Base-by-base conservation (phyloP, 2,888 invertebrate genomes). In the Epinotia brunnichana region DNA sequence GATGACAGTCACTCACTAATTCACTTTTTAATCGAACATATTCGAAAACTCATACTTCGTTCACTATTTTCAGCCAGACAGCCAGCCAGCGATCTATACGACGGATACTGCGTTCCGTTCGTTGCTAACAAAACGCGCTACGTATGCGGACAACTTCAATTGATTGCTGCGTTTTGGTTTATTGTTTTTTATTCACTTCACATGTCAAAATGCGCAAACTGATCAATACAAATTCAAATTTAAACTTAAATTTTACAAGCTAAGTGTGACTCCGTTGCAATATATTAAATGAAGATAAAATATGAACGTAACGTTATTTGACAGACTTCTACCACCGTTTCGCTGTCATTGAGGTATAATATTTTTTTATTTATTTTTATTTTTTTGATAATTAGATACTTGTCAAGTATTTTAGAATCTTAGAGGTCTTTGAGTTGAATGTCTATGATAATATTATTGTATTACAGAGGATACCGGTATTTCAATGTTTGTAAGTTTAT, bases 1-100 rank as follows among this genome's bases (percentile, higher is more conserved):
- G 89, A 90, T 92, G 91, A 92, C 92, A 92, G 89, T 90, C 90
- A 91, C 90, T 89, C 90, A 91, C 91, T 89, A 72, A 87, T 85
- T 85, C 92, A 92, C 91, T 92, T 92, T 90, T 92, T 92, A 92
- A 89, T 91, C 90, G 89, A 91, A 91, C 92, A 92, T 92, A 91
- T 92, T 92, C 90, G 90, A 92, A 91, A 92, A 92, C 91, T 92
- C 91, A 91, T 91, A 91, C 88, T 92, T 91, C 90, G 88, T 92
- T 91, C 92, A 93, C 91, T 92, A 92, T 91, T 91, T 92, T 90
- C 93, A 91, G 92, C 90, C 84, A 83, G 83, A 80, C 91, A 88
- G 89, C 88, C 86, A 90, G 90, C 90, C 87, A 90, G 90, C 91
- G 89, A 92, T 91, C 92, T 91, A 90, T 90, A 91, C 90, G 86